These are phyloP conservation scores for Lucifuga dentata DNA, from an alignment of 2,113 vertebrate species.

Conservation along the genomic window DNA sequence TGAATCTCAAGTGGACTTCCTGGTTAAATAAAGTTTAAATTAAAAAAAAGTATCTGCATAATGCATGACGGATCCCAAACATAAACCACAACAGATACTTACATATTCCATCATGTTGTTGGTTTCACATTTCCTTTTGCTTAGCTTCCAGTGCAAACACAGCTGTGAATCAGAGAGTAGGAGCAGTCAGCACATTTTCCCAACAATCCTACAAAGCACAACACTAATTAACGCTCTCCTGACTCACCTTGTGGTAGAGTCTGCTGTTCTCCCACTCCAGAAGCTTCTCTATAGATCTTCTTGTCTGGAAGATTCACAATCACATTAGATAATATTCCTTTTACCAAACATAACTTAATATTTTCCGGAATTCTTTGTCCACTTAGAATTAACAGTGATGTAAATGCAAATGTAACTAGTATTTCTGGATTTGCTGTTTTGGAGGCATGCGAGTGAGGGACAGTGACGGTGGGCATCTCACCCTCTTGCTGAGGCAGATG, in stretches of 20 bases:
- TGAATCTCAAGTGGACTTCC: too few relatives aligned
- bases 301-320: slow-evolving; percentile 87
- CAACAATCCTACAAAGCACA: neutral
- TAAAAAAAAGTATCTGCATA: neutral
- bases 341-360: neutral
- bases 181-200: neutral
- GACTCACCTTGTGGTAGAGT: slow-evolving; percentile 98
- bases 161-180: slow-evolving; percentile 81
- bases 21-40: too few relatives aligned
- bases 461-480: slow-evolving; percentile 72
- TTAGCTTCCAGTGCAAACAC: slow-evolving; percentile 99
- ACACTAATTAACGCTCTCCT: slow-evolving; percentile 81
- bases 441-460: neutral
- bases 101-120: slow-evolving; percentile 99
- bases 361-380: neutral
- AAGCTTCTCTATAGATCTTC: slow-evolving; percentile 98
- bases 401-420: neutral
- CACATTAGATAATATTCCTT: neutral
- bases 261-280: slow-evolving; percentile 99
- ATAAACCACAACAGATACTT: slow-evolving; percentile 76
- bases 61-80: neutral
- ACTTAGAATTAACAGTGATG: neutral
- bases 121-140: slow-evolving; percentile 99
- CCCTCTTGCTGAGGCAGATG: slow-evolving; percentile 99
- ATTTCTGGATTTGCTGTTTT: neutral